Conservation (phyloP, 2,797 vertebrate species). For the Bovichtus variegatus region DNA sequence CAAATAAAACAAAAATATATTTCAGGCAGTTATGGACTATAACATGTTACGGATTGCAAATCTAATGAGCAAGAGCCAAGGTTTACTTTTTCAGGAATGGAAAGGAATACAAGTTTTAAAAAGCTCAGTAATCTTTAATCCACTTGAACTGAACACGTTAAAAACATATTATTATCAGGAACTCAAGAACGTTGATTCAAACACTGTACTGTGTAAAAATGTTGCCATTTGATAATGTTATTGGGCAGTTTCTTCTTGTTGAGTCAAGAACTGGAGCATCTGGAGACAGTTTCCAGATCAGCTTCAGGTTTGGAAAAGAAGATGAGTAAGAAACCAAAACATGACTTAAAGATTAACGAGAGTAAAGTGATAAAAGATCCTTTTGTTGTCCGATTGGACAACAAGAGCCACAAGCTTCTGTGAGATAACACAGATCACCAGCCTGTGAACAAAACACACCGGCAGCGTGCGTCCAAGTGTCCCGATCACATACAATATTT, state of each 20-base stretch:
- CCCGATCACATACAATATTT: slow-evolving; percentile 48
- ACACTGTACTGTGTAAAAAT: not conserved
- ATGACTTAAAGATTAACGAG: slow-evolving; percentile 66
- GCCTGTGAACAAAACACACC: slow-evolving; percentile 47
- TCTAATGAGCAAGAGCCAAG: slow-evolving; percentile 40
- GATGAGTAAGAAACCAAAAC: slow-evolving; percentile 63
- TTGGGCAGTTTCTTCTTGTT: slow-evolving; percentile 34
- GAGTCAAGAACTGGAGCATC: slow-evolving; percentile 63
- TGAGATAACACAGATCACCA: slow-evolving; percentile 63
- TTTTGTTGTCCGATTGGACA: slow-evolving; percentile 49
- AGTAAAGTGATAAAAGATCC: slow-evolving; percentile 73
- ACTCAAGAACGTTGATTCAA: not conserved
- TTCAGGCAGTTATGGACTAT: slow-evolving; percentile 21
- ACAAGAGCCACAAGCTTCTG: slow-evolving; percentile 54
- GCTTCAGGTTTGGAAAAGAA: slow-evolving; percentile 53
- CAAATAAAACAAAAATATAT: slow-evolving; percentile 67
- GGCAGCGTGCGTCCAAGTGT: slow-evolving; percentile 48
- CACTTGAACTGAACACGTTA: not conserved
- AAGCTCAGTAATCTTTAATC: slow-evolving; percentile 3
- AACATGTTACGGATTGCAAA: slow-evolving; percentile 59
- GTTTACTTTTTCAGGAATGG: slow-evolving; percentile 35
- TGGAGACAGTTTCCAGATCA: slow-evolving; percentile 71
- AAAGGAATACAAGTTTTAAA: slow-evolving; percentile 14
- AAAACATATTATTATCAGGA: not conserved
- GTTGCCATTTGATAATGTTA: slow-evolving; percentile 17